phyloP scores from a whole-genome alignment of 2,888 invertebrate species.

The Lathronympha strigana region DNA sequence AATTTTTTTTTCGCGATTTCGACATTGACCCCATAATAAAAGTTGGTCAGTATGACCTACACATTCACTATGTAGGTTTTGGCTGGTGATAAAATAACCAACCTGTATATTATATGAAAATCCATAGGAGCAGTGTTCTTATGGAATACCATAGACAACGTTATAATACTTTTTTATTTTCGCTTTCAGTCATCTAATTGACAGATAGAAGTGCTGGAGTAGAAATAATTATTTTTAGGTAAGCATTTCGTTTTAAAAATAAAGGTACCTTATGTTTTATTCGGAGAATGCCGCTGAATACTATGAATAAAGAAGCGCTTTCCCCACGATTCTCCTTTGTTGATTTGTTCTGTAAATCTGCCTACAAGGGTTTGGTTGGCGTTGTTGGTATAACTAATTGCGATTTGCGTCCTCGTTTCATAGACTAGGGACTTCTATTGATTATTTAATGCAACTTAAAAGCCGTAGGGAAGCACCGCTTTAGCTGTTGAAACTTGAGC shows the following conservation, averaged over 20 bases:
- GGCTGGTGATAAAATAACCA: no score
- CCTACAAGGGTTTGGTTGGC: slow-evolving; percentile 27
- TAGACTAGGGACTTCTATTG: slow-evolving; percentile 21
- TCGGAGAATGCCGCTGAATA: slow-evolving; percentile 8
- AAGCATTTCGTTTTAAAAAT: neutral
- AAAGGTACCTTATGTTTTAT: slow-evolving; percentile 2
- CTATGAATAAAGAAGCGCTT: slow-evolving; percentile 27
- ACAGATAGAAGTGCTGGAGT: no score
- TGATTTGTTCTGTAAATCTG: slow-evolving; percentile 34
- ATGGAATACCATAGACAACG: no score
- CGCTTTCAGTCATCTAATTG: no score
- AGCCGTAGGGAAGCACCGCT: neutral
- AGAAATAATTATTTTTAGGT: slow-evolving; percentile 17
- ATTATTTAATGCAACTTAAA: slow-evolving; percentile 25
- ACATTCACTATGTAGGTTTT: no score
- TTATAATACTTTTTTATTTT: no score
- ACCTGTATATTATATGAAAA: no score
- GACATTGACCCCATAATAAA: no score
- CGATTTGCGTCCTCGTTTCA: slow-evolving; percentile 26
- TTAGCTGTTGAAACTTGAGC: slow-evolving; percentile 3
- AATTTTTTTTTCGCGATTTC: no score
- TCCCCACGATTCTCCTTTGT: slow-evolving; percentile 24
- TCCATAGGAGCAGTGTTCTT: no score
- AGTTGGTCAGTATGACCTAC: no score
- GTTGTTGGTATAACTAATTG: slow-evolving; percentile 37